Base-by-base conservation (phyloP, 2,888 invertebrate species). In the Drosophila pseudotalamancana region DNA sequence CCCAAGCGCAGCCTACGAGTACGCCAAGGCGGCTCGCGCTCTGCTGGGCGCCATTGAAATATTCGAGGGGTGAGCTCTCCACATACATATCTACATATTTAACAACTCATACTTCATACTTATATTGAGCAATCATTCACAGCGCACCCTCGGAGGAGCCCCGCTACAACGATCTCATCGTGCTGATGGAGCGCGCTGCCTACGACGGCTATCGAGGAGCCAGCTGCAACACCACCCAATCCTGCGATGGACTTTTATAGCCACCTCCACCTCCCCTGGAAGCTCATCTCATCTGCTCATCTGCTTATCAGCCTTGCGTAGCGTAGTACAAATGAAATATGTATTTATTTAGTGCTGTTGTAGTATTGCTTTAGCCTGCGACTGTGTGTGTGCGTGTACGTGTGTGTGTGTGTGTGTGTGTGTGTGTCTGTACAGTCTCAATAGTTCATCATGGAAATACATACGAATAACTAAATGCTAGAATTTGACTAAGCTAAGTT, bases 21-120 rank as follows among this genome's bases (percentile, higher is more conserved):
- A 97, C 90, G 93, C 95, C 1, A 94, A 94, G 1, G 97, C 96
- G 0, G 95, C 95, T n/a, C 95, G 95, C 72, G 93, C 96, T 68
- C 90, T 97, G 9, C 85, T 96, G 55, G 95, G 95, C 86, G 94
- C 95, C 42, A 93, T 94, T 14, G 95, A 94, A 84, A 91, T 95
- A 63, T 92, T 95, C 72, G 92, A 94, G 83, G 94, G 94, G 94
- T 95, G 93, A 88, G 68, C 53, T 11, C 6, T 25, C 14, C 12
- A 23, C 21, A 35, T 11, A 29, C 11, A 19, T 19, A n/a, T 37
- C 6, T 11, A n/a, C 16, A 39, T n/a, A 23, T 11, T 16, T 6
- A 5, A 8, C n/a, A n/a, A n/a, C n/a, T n/a, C n/a, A n/a, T n/a
- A n/a, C n/a, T n/a, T n/a, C n/a, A n/a, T n/a, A 8, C 25, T 11